Evolutionary conservation across 2,888 invertebrate species (phyloP).

Genomic region (Standfussiana lucernea): DNA sequence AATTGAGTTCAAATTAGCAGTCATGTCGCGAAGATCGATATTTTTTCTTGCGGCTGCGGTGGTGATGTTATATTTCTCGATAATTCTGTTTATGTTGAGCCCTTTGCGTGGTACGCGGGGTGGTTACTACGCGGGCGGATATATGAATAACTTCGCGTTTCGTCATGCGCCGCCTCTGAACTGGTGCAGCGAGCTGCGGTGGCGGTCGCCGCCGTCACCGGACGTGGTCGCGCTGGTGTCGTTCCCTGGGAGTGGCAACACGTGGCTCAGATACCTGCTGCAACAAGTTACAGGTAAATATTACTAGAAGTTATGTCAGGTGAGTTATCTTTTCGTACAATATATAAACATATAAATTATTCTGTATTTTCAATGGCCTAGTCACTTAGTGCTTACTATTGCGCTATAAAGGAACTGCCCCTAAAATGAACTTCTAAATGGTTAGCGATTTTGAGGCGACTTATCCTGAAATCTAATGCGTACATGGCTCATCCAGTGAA

Average conservation of each 20-base stretch:
- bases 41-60: conserved; percentile 81
- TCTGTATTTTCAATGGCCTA: neutral
- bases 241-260: conserved; percentile 96
- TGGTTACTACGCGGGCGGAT: conserved; percentile 76
- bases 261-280: conserved; percentile 94
- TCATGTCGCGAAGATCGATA: conserved; percentile 84
- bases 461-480: too few species aligned
- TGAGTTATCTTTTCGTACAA: neutral
- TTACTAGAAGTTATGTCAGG: neutral
- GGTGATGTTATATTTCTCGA: conserved; percentile 84
- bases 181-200: conserved; percentile 90
- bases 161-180: conserved; percentile 79
- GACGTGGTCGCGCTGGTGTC: conserved; percentile 93
- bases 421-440: neutral
- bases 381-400: neutral
- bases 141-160: conserved; percentile 78
- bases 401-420: neutral
- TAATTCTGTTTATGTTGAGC: conserved; percentile 85
- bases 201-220: conserved; percentile 85
- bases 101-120: conserved; percentile 80
- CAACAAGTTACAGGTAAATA: conserved; percentile 94
- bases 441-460: too few species aligned
- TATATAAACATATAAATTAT: neutral
- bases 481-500: neutral
- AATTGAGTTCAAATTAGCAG: conserved; percentile 39